These are phyloP conservation scores for Omphaloscelis lunosa DNA, from an alignment of 2,888 invertebrate genomes.

Conservation along the genomic window DNA sequence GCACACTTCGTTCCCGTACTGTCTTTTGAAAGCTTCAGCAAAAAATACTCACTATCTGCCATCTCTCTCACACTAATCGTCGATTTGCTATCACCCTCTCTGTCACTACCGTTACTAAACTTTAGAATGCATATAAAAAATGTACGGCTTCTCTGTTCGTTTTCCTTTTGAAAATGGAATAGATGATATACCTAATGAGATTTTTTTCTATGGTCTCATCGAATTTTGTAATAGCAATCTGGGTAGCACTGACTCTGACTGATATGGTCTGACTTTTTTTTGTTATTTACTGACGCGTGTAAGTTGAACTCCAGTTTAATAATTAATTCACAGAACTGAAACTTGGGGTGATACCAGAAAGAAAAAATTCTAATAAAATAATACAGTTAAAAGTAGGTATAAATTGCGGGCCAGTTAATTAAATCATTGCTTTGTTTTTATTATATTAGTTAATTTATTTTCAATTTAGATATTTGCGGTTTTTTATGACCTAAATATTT, in stretches of 20 bases:
- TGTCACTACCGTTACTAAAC: conserved; percentile 79
- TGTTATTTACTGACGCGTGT: background rate
- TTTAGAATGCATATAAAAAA: conserved; percentile 84
- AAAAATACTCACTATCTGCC: conserved; percentile 69
- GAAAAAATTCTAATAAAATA: background rate
- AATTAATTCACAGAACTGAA: background rate
- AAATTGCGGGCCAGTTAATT: background rate
- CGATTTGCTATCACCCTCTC: conserved; percentile 64
- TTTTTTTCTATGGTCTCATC: conserved; percentile 64
- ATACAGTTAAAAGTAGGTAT: background rate
- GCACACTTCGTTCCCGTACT: conserved; percentile 65
- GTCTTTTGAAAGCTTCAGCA: conserved; percentile 70
- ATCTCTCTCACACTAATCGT: conserved; percentile 66
- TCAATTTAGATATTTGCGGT: conserved; percentile 16
- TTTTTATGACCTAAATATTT: conserved; percentile 6
- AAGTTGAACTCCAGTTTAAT: background rate
- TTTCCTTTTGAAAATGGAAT: conserved; percentile 78
- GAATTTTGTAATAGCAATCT: conserved; percentile 50
- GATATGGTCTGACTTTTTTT: conserved; percentile 20
- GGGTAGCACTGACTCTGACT: conserved; percentile 19
- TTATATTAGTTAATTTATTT: background rate
- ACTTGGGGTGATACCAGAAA: background rate
- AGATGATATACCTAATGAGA: conserved; percentile 69
- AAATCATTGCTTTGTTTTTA: conserved; percentile 23
- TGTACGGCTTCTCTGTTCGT: conserved; percentile 70